Base-by-base conservation (phyloP, 1,140 invertebrate genomes). In the Heliothis subflexa region DNA sequence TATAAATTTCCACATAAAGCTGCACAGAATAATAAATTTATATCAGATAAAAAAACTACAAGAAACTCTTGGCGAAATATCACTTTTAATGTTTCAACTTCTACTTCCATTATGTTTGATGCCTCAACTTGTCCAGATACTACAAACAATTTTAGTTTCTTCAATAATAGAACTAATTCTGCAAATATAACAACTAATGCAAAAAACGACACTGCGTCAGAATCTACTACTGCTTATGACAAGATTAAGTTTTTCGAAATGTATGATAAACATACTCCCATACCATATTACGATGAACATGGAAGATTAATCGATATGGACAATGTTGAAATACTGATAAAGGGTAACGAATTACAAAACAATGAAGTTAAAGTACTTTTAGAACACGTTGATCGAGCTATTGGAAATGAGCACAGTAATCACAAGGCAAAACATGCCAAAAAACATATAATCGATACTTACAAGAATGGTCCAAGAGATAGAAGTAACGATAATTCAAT, bases 231-330 rank as follows among this genome's bases (percentile, higher is more conserved):
- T 11, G 28, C 70, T 21, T 81, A 89, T 47, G 91, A 94, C 64
- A 91, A 83, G 82, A 87, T 94, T 70, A 93, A 88, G 47, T 93
- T 94, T 79, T 94, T 94, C 78, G 91, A 94, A 83, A 83, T 92
- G 14, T 93, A 92, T 85, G 92, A 94, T 59, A 88, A 66, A 28
- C 79, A 91, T 45, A 91, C 88, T n/a, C 62, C 81, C 45, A 14
- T 71, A 9, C 57, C 52, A 61, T 52, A 21, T 21, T 75, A 75
- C 16, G 18, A 64, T 52, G 18, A 49, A 50, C 59, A 45, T 3
- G 50, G 59, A 14, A 79, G 66, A 50, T 66, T 47, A 66, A 21
- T 52, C 14, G 47, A 73, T 49, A 16, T 66, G 9, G 71, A 81
- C 13, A 59, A 78, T 52, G 62, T 64, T 13, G 59, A 68, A 21